Percentiles rank a stretch among this genome's conserved stretches.
Evolutionary conservation across 2,888 invertebrate species (phyloP).

Genomic region (Heteropelma amictum): DNA sequence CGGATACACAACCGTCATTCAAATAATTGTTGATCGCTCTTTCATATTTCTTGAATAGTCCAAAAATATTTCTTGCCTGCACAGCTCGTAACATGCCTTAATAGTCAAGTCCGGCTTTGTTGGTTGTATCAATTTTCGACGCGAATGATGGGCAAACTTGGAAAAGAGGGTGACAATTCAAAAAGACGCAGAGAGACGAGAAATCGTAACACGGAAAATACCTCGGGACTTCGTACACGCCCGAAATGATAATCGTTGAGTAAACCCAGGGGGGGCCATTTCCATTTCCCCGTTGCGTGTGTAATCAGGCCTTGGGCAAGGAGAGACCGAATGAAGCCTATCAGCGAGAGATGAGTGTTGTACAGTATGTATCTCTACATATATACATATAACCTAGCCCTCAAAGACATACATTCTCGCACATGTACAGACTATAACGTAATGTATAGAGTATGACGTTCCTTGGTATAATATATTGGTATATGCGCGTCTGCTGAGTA

Average conservation of each 20-base stretch:
- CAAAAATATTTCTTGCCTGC: too few species aligned
- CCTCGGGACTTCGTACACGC: slow-evolving; percentile 62
- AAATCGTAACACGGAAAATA: slow-evolving; percentile 20
- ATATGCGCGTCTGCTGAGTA: slow-evolving; percentile 40
- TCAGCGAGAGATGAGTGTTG: slow-evolving; percentile 35
- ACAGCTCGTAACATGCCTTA: too few species aligned
- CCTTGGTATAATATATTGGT: background rate
- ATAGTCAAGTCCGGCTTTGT: too few species aligned
- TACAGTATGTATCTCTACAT: background rate
- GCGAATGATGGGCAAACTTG: too few species aligned
- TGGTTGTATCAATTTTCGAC: too few species aligned
- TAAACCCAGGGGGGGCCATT: slow-evolving; percentile 65
- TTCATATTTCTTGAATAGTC: too few species aligned
- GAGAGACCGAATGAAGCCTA: slow-evolving; percentile 60
- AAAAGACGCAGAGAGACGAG: background rate
- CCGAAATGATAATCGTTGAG: slow-evolving; percentile 69
- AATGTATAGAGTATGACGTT: background rate
- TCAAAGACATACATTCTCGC: background rate
- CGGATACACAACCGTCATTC: too few species aligned
- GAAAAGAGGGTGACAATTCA: too few species aligned
- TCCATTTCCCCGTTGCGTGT: slow-evolving; percentile 62
- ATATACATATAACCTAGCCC: background rate
- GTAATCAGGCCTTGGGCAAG: slow-evolving; percentile 63
- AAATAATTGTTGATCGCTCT: too few species aligned
- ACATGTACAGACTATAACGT: background rate